A percentile compares a stretch with the other conserved stretches of the same genome.
phyloP scores from a whole-genome alignment of 2,888 invertebrate species.

The Ametastegia equiseti region DNA sequence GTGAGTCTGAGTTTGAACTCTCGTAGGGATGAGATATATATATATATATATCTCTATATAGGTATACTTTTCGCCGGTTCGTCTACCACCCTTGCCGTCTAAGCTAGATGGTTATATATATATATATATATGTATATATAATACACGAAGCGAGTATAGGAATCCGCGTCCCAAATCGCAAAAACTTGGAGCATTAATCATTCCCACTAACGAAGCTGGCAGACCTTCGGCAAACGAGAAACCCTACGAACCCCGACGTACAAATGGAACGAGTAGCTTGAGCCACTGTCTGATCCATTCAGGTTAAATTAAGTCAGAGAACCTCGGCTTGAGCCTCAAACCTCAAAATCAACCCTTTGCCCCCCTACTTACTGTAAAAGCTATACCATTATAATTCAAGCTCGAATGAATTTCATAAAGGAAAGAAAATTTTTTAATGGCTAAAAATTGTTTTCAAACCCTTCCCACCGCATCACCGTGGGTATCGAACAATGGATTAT shows the following conservation, averaged over 20 bases:
- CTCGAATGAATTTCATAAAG: background rate
- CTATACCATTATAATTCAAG: too few species aligned
- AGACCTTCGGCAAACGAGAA: slow-evolving; percentile 10
- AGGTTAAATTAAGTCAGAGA: slow-evolving; percentile 31
- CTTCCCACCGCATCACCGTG: background rate
- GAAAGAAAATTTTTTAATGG: slow-evolving; percentile 48
- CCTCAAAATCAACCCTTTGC: background rate
- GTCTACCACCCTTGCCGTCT: background rate
- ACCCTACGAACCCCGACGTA: background rate
- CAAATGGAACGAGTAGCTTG: slow-evolving; percentile 35
- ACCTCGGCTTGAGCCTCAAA: background rate
- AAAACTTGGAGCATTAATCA: slow-evolving; percentile 48
- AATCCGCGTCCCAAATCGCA: slow-evolving; percentile 46
- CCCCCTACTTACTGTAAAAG: slow-evolving; percentile 1
- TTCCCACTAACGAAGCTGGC: slow-evolving; percentile 48
- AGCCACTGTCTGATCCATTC: slow-evolving; percentile 47
- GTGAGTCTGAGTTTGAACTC: background rate
- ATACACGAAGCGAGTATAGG: background rate
- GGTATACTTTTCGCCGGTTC: background rate
- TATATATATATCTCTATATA: too few species aligned
- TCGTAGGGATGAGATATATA: too few species aligned
- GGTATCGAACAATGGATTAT: slow-evolving; percentile 22
- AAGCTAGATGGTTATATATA: too few species aligned
- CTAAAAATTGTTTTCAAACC: slow-evolving; percentile 48
- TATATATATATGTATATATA: too few species aligned